Conservation (phyloP, 2,113 vertebrate species). For the Lontra canadensis region DNA sequence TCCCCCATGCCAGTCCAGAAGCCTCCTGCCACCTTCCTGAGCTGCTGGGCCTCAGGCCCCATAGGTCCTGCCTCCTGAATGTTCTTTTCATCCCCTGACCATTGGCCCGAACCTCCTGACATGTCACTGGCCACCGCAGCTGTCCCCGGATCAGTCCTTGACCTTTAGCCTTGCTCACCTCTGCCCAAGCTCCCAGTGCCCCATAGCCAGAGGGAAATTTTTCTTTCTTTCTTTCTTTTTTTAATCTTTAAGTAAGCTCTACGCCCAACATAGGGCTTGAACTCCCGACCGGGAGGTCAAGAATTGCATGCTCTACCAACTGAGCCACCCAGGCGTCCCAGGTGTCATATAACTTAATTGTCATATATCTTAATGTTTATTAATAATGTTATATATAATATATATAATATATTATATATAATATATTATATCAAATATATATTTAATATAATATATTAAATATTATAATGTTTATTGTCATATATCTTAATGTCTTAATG, state of each 20-base stretch:
- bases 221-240: background rate
- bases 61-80: background rate
- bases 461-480: no score
- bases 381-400: no score
- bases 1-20: background rate
- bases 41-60: background rate
- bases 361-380: no score
- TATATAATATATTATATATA: no score
- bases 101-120: background rate
- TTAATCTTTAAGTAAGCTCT: background rate
- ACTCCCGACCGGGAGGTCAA: background rate
- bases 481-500: no score
- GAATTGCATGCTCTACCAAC: background rate
- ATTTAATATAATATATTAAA: no score
- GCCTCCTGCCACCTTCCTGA: background rate
- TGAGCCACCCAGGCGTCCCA: background rate
- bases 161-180: background rate
- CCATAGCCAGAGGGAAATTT: background rate
- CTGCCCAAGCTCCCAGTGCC: background rate
- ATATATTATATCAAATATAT: no score
- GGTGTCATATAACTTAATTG: no score
- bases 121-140: background rate
- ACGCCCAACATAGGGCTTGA: background rate
- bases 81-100: background rate
- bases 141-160: no score